Evolutionary conservation across 2,113 vertebrate species (phyloP).

Genomic region (Balaenoptera acutorostrata): DNA sequence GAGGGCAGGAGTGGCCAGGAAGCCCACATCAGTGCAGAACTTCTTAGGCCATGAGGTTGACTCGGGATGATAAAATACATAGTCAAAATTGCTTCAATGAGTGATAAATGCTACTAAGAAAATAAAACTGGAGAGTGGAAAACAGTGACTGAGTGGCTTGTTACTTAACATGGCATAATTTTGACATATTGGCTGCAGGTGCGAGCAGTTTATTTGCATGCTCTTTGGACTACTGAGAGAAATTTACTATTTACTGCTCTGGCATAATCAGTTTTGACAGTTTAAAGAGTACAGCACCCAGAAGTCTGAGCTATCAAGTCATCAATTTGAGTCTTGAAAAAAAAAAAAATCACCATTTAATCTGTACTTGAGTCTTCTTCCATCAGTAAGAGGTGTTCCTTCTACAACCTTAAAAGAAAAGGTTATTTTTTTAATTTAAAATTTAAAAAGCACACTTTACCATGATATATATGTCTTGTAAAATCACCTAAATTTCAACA

Average conservation of each 20-base stretch:
- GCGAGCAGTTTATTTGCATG: not conserved
- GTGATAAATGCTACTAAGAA: not conserved
- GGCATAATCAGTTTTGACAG: not conserved
- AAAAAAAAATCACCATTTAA: conserved; percentile 88
- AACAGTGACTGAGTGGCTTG: not conserved
- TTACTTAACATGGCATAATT: not conserved
- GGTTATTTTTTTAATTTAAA: not conserved
- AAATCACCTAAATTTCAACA: not conserved
- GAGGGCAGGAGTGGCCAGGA: not conserved
- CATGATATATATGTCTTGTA: not conserved
- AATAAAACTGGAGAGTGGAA: not conserved
- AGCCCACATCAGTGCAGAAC: accelerated
- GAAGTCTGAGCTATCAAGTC: not conserved
- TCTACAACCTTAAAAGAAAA: conserved; percentile 82
- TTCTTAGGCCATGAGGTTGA: not conserved
- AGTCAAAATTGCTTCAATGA: not conserved
- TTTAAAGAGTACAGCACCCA: not conserved
- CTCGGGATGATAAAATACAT: not conserved
- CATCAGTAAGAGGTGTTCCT: conserved; percentile 86
- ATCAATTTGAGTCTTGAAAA: not conserved
- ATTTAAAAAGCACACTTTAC: not conserved
- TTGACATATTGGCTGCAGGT: not conserved
- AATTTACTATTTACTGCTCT: not conserved
- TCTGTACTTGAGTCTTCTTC: conserved; percentile 89
- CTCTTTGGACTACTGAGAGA: not conserved